Conservation (phyloP, 2,113 vertebrate species). For the Caloenas nicobarica region DNA sequence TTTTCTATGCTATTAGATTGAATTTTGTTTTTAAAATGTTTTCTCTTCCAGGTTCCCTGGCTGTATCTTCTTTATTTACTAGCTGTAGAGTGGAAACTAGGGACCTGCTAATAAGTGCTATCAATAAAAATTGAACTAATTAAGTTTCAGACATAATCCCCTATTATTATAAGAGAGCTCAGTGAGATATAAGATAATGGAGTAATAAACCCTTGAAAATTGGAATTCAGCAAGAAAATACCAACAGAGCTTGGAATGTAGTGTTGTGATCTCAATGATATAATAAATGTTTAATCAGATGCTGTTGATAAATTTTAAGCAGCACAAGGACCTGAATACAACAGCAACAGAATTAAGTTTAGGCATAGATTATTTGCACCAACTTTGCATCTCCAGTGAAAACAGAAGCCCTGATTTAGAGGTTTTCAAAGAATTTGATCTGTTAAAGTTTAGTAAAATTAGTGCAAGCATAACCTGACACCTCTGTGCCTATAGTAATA, state of each 20-base stretch:
- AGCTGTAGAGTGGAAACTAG: not conserved
- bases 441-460: not conserved
- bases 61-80: not conserved
- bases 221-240: conserved; percentile 1
- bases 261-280: not conserved
- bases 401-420: not conserved
- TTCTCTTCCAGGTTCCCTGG: not conserved
- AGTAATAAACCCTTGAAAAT: conserved; percentile 21
- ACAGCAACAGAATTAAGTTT: not conserved
- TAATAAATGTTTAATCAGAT: not conserved
- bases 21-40: not conserved
- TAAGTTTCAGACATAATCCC: conserved; percentile 43
- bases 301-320: not conserved
- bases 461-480: not conserved
- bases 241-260: not conserved
- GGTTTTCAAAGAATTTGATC: not conserved
- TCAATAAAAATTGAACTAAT: conserved; percentile 55
- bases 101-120: not conserved
- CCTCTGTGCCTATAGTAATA: not conserved
- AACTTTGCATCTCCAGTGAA: not conserved
- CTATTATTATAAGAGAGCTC: not conserved
- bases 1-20: not conserved
- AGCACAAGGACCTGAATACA: not conserved
- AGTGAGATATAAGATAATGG: conserved; percentile 16
- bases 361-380: not conserved